Evolutionary conservation across 1,140 invertebrate species (phyloP), one percentile per base, ranked within the genome.

Genomic region (Lasaia peninsularis): DNA sequence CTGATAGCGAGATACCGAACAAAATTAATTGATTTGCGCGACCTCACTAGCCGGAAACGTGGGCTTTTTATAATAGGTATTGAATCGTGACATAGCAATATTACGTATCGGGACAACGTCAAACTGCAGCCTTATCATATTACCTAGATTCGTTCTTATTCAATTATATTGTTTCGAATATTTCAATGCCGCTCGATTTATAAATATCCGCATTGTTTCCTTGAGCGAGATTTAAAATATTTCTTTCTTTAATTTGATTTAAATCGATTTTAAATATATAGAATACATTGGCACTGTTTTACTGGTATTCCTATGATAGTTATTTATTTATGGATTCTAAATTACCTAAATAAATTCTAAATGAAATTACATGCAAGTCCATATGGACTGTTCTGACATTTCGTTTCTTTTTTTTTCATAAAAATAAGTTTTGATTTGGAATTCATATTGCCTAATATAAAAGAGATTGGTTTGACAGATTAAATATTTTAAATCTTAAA

Each of bases 41-140:
- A 67, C 60, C 64, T 62, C 60, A 56, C 63, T 63, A 67, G 44
- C 65, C 62, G 65, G 65, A 67, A 67, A 63, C 58, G 60, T 62
- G 57, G 56, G 54, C 58, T 67, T 62, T 55, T 63, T 67, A 67
- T 67, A 63, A 67, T 58, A 63, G 50, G 60, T 67, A 63, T 67
- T 44, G 55, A 57, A 32, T 67, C 65, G 65, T 67, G 65, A 67
- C 58, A 61, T 37, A 31, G 63, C 63, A 55, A 34, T 65, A 48
- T 48, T 55, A 52, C 58, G 52, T 65, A 57, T 40, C 28, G 60
- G 33, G 40, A 16, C 21, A 18, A 57, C 57, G 57, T 59, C 60
- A 62, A 58, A 55, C 35, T 54, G 40, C 35, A 59, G 57, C 53
- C 49, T 63, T 57, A 63, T 63, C 58, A 33, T 53, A 51, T 60